Base-by-base conservation (phyloP, 1,140 invertebrate genomes). In the Drosophila littoralis region DNA sequence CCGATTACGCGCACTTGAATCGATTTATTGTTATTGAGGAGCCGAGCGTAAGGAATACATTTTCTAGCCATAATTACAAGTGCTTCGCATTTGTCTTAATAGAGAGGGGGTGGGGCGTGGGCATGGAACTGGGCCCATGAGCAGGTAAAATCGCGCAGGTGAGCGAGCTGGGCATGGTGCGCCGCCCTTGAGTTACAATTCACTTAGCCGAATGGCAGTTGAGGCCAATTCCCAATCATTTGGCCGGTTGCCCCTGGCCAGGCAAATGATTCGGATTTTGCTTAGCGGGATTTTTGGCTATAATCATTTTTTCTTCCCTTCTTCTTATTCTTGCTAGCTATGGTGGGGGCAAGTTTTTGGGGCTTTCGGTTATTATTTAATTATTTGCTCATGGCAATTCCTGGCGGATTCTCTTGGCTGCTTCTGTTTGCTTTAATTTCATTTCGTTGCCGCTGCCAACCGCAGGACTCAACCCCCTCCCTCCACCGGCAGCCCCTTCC, bases 1-100 rank as follows among this genome's bases (percentile, higher is more conserved):
- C 79, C 79, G 83, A 86, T 88, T 82, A 86, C 83, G 76, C 69
- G 72, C 79, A 82, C 83, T 86, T 77, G 83, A 86, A 88, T 86
- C 83, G 83, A 86, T 86, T 86, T 86, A 86, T 86, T 79, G 83
- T 86, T 86, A 88, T 86, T 88, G 82, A 78, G 66, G 65, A 57
- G 15, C 35, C 35, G 36, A 69, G 70, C 55, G 55, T 17, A 58
- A 63, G 60, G 64, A 65, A 86, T 74, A 82, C 72, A 55, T 65
- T 73, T 79, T 86, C 65, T 67, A 69, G 79, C 83, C 72, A 82
- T 88, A 86, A 86, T 86, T 88, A 88, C 79, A 88, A 88, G 79
- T 79, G 79, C 75, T 60, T 69, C 35, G 58, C 72, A 54, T 71
- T 78, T 75, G 72, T 71, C 76, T 78, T 78, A 75, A 75, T 71